Percentiles rank a stretch among this genome's conserved stretches.
Evolutionary conservation across 2,888 invertebrate species (phyloP).

Genomic region (Eupsilia transversa): DNA sequence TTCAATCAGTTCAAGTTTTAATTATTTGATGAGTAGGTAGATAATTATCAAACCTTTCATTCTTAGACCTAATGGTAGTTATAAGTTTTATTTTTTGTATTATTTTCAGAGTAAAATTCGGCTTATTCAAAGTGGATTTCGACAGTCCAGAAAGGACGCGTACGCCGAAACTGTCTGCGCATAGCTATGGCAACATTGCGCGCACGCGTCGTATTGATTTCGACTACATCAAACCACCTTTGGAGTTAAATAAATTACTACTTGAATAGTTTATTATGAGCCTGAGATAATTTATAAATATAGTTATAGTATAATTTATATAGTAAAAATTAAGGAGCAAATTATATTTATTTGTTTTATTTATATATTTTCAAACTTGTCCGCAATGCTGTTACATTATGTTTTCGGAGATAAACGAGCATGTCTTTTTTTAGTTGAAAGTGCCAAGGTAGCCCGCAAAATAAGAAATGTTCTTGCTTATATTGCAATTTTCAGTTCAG

Average conservation of each 20-base stretch:
- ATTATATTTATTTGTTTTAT: slow-evolving; percentile 19
- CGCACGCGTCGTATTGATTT: slow-evolving; percentile 81
- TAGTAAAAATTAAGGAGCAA: slow-evolving; percentile 14
- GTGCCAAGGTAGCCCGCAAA: background rate
- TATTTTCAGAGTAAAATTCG: slow-evolving; percentile 85
- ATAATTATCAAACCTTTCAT: background rate
- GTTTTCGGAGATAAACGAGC: background rate
- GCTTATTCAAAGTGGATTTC: slow-evolving; percentile 87
- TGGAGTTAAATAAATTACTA: slow-evolving; percentile 33
- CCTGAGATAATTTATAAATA: slow-evolving; percentile 45
- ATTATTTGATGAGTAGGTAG: background rate
- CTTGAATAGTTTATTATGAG: slow-evolving; percentile 36
- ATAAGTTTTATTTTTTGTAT: background rate
- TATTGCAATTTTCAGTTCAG: background rate
- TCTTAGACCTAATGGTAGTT: too few species aligned
- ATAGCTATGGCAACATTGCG: slow-evolving; percentile 84
- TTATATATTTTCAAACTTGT: background rate
- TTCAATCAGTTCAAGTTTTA: background rate
- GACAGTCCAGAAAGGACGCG: slow-evolving; percentile 81
- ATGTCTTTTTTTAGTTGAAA: background rate
- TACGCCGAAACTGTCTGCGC: slow-evolving; percentile 86
- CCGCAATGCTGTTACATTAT: background rate
- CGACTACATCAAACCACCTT: slow-evolving; percentile 75
- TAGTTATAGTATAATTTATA: slow-evolving; percentile 59
- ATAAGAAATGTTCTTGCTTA: background rate